A percentile compares a stretch with the other conserved stretches of the same genome.
Conservation (phyloP, 2,888 invertebrate species). For the Aelia acuminata region DNA sequence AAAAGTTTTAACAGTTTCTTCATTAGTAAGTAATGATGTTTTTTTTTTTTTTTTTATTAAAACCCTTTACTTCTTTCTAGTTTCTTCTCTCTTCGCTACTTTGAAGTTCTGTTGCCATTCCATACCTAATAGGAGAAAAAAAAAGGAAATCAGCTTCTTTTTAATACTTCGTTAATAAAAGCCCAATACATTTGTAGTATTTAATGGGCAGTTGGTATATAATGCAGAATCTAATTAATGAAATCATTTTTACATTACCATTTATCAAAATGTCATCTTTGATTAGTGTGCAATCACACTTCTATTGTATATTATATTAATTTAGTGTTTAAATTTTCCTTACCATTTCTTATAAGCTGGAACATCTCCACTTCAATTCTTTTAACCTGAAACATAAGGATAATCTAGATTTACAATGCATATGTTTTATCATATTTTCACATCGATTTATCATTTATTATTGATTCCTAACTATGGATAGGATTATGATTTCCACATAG, state of each 20-base stretch:
- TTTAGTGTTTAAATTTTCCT: background rate
- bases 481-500: background rate
- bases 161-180: too few relatives aligned
- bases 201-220: too few relatives aligned
- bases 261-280: too few relatives aligned
- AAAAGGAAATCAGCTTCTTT: background rate
- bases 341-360: background rate
- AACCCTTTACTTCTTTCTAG: background rate
- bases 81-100: background rate
- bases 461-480: too few relatives aligned
- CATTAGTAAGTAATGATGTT: background rate
- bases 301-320: background rate
- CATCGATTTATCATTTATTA: too few relatives aligned
- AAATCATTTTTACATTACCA: background rate
- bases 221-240: too few relatives aligned
- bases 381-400: background rate
- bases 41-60: too few relatives aligned
- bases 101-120: background rate
- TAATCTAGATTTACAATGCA: background rate
- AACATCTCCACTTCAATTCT: background rate
- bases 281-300: too few relatives aligned
- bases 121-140: background rate
- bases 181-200: too few relatives aligned
- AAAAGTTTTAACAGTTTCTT: background rate
- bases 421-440: too few relatives aligned